Percentiles rank a stretch among this genome's conserved stretches.
These are phyloP conservation scores for Meiosimyza platycephala DNA, from an alignment of 2,888 invertebrate species.

Conservation along the genomic window DNA sequence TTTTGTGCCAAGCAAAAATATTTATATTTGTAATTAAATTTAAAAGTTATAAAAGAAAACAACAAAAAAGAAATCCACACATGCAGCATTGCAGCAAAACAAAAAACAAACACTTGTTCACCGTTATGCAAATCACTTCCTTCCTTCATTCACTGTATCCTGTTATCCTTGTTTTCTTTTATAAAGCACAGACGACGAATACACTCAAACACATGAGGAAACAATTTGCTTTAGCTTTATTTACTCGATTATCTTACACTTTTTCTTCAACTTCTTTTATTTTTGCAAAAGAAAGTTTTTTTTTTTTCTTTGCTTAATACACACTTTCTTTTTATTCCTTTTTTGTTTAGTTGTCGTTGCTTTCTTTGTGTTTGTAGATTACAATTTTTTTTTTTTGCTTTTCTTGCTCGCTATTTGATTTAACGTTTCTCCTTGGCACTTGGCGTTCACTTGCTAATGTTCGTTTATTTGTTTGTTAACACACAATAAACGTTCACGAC, in stretches of 20 bases:
- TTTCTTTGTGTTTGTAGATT: conserved; percentile 17
- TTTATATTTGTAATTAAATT: no score
- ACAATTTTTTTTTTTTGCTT: background rate
- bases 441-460: background rate
- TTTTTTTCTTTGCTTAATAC: conserved; percentile 3
- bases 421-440: conserved; percentile 6
- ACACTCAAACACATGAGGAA: background rate
- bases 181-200: background rate
- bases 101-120: conserved; percentile 30
- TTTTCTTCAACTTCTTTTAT: conserved; percentile 5
- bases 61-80: background rate
- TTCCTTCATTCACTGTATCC: conserved; percentile 14
- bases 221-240: conserved; percentile 5
- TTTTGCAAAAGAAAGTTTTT: conserved; percentile 14
- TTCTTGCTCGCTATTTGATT: background rate
- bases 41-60: no score
- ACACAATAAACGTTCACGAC: conserved; percentile 60
- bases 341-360: conserved; percentile 20
- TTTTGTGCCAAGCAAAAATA: background rate
- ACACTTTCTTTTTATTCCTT: conserved; percentile 28
- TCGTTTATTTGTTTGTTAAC: conserved; percentile 38
- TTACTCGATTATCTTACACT: conserved; percentile 15
- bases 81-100: background rate
- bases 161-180: conserved; percentile 14
- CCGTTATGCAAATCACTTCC: conserved; percentile 18